phyloP scores from a whole-genome alignment of 2,113 vertebrate species.

The Aix galericulata region DNA sequence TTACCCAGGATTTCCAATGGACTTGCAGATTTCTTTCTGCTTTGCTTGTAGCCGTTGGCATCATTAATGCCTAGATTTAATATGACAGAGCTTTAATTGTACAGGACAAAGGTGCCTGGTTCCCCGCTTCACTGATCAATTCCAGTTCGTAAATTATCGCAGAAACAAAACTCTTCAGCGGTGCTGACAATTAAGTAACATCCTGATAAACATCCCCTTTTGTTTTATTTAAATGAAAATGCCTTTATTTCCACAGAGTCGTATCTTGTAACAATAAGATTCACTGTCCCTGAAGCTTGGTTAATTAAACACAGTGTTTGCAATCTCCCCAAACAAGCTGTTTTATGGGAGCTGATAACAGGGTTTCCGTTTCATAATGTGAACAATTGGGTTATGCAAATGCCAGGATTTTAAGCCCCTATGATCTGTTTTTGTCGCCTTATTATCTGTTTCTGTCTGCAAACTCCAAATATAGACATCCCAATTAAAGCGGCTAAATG shows the following conservation, averaged over 20 bases:
- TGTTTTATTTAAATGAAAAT: slow-evolving; percentile 72
- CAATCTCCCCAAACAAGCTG: slow-evolving; percentile 73
- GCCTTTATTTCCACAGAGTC: slow-evolving; percentile 65
- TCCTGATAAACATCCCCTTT: slow-evolving; percentile 71
- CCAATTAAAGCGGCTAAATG: slow-evolving; percentile 69
- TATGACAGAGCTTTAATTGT: slow-evolving; percentile 51
- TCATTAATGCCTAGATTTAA: slow-evolving; percentile 26
- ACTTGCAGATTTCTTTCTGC: neutral
- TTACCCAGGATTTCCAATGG: neutral
- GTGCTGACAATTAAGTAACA: slow-evolving; percentile 73
- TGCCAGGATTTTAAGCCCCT: slow-evolving; percentile 61
- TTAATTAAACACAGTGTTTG: slow-evolving; percentile 74
- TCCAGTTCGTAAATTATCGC: slow-evolving; percentile 54
- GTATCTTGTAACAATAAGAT: slow-evolving; percentile 69
- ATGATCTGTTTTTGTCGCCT: slow-evolving; percentile 68
- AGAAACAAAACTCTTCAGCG: slow-evolving; percentile 58
- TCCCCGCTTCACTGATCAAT: slow-evolving; percentile 46
- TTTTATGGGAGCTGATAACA: slow-evolving; percentile 72
- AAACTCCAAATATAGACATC: slow-evolving; percentile 63
- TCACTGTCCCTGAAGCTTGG: slow-evolving; percentile 68
- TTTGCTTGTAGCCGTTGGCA: neutral
- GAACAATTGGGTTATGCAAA: slow-evolving; percentile 68
- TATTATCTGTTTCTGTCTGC: slow-evolving; percentile 67
- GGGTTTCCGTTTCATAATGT: slow-evolving; percentile 71
- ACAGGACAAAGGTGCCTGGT: slow-evolving; percentile 16